A percentile compares a stretch with the other conserved stretches of the same genome.
These are phyloP conservation scores for Harpagifer antarcticus DNA, from an alignment of 2,797 vertebrate genomes.

Conservation along the genomic window DNA sequence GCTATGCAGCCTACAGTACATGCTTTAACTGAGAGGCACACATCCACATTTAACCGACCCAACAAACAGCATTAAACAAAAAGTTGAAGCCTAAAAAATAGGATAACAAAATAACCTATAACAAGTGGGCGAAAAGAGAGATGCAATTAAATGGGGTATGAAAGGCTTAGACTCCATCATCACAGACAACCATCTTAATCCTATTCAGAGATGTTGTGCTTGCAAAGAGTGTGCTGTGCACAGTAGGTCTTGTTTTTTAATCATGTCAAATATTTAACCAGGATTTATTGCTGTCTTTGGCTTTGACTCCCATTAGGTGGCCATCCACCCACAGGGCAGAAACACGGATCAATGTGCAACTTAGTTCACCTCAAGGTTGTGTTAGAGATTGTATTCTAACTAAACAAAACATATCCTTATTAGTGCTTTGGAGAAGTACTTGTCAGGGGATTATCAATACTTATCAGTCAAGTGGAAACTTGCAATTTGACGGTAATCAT, in stretches of 20 bases:
- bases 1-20: conserved; percentile 18
- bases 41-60: conserved; percentile 10
- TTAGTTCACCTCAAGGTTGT: conserved; percentile 35
- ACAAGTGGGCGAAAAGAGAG: conserved; percentile 49
- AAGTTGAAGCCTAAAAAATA: background rate
- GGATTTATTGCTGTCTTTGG: conserved; percentile 56
- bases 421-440: conserved; percentile 8
- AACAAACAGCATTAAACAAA: conserved; percentile 21
- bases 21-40: conserved; percentile 13
- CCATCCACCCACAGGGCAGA: conserved; percentile 34
- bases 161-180: conserved; percentile 66
- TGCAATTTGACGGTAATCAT: conserved; percentile 49
- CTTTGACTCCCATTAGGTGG: conserved; percentile 54
- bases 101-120: conserved; percentile 32
- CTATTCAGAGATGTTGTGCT: conserved; percentile 65
- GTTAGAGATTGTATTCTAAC: conserved; percentile 25
- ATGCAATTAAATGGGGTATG: conserved; percentile 69
- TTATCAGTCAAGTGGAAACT: conserved; percentile 56
- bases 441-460: conserved; percentile 44
- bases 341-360: conserved; percentile 42
- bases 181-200: conserved; percentile 71
- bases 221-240: conserved; percentile 52
- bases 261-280: conserved; percentile 69
- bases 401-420: conserved; percentile 29
- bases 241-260: conserved; percentile 63